Evolutionary conservation across 2,113 vertebrate genomes (phyloP), one percentile per base, ranked within the genome.

Genomic region (Daphoenositta chrysoptera): DNA sequence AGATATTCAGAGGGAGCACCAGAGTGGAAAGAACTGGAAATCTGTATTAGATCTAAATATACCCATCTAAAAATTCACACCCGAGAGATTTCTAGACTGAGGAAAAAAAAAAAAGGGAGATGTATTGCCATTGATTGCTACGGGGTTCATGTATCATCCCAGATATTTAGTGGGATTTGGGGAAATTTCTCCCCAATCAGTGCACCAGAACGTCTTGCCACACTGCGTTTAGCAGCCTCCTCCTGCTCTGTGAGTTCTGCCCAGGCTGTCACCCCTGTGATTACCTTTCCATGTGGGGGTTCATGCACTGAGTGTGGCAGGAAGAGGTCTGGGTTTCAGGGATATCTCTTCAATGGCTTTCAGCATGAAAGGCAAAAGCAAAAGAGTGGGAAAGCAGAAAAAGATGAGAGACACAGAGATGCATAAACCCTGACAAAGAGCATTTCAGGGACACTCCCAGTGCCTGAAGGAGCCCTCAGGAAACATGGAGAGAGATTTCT

Each of bases 211-310:
- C 9, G 21, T 8, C 33, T 53, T 20, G 9, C 6, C 35, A 2
- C 0, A 5, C 16, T 31, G 19, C 19, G 7, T 37, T 79, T 2
- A 33, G 24, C 39, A 48, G 22, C 13, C 57, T 71, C 15, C 18
- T 37, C 18, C 51, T 66, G n/a, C 16, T 40, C 78, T 23, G 7
- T 13, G 57, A 72, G 51, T 1, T 48, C 15, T 42, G 45, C 6
- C 24, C 15, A 7, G 39, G 12, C 10, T 23, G 64, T 30, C 47
- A 15, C 24, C 37, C 24, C 50, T 40, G 24, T 4, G 54, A 15
- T 16, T 26, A 5, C 37, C 27, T 18, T 9, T 15, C 9, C 21
- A 0, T 6, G 15, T 35, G 3, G 3, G 65, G 20, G 8, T 15
- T 37, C 50, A 27, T 50, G 11, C 33, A 10, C 7, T 5, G 26